phyloP scores from a whole-genome alignment of 2,797 vertebrate species.

The Ptychadena robeensis region DNA sequence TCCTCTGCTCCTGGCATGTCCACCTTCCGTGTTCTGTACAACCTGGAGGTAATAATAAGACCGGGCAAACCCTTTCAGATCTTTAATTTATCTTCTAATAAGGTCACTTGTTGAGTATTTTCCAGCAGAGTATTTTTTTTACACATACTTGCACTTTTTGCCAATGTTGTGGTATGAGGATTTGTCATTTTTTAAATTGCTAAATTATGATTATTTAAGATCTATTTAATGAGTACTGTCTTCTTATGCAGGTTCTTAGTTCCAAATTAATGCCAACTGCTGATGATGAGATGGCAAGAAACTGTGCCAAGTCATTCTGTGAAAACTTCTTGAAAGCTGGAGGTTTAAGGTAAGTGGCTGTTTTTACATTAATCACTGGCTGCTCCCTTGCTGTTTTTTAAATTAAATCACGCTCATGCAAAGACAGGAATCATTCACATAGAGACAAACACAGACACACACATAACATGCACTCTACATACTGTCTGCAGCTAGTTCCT shows the following conservation, averaged over 20 bases:
- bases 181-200: background rate
- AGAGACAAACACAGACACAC: no score
- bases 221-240: background rate
- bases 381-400: no score
- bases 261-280: constrained; percentile 99
- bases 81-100: no score
- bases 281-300: constrained; percentile 99
- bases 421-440: no score
- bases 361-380: background rate
- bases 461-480: no score
- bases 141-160: background rate
- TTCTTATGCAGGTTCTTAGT: constrained; percentile 84
- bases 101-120: no score
- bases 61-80: background rate
- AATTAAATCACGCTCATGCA: no score
- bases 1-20: constrained; percentile 98
- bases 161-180: background rate
- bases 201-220: no score
- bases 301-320: constrained; percentile 97
- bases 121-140: background rate
- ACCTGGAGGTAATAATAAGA: constrained; percentile 84
- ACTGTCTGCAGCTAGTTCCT: no score
- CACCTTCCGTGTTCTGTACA: constrained; percentile 97
- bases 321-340: constrained; percentile 98
- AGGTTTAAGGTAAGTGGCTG: constrained; percentile 87